phyloP scores from a whole-genome alignment of 2,113 vertebrate genomes.

The Laterallus jamaicensis region DNA sequence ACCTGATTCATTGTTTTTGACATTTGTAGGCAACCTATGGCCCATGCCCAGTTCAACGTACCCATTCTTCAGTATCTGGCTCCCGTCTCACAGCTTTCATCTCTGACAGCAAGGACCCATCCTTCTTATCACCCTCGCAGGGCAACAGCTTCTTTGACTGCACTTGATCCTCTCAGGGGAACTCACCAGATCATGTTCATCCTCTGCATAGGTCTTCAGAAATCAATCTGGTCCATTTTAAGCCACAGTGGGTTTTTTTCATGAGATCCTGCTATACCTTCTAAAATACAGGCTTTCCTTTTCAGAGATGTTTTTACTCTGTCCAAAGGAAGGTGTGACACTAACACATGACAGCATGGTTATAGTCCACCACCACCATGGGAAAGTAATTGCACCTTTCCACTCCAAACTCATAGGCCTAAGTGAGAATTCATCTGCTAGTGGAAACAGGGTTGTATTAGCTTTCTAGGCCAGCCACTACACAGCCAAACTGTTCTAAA shows the following conservation, averaged over 20 bases:
- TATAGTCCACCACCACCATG: accelerated
- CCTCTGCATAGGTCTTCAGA: background rate
- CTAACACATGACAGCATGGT: background rate
- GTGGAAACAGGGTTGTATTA: background rate
- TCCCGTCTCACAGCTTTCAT: background rate
- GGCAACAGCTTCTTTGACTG: background rate
- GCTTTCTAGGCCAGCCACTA: background rate
- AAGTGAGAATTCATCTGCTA: background rate
- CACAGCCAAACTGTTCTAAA: background rate
- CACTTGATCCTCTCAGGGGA: background rate
- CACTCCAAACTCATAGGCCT: background rate
- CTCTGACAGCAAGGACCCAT: background rate
- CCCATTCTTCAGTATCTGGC: background rate
- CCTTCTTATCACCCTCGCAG: background rate
- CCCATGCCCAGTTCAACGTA: background rate
- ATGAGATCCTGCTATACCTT: background rate
- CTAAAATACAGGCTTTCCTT: background rate
- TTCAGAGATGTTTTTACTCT: background rate
- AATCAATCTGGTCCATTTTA: background rate
- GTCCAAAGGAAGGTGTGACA: background rate
- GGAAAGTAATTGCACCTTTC: background rate
- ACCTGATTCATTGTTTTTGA: background rate
- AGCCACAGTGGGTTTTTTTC: background rate
- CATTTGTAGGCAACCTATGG: background rate
- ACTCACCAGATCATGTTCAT: background rate